Evolutionary conservation across 1,140 invertebrate species (phyloP).

Genomic region (Triops longicaudatus): DNA sequence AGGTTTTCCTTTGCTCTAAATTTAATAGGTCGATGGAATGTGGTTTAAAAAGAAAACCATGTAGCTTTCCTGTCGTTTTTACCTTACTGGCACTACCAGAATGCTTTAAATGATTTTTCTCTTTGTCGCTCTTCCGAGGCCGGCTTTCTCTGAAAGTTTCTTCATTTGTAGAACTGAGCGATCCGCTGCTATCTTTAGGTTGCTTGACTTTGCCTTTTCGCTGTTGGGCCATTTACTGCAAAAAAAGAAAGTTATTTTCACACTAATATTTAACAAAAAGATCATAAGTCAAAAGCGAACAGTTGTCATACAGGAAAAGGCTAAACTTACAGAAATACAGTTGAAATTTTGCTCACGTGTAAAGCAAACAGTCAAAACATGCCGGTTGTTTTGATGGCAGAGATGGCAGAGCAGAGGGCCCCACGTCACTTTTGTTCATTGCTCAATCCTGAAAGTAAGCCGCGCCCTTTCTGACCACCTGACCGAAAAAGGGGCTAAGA

Average conservation of each 20-base stretch:
- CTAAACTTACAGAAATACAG: too few species aligned
- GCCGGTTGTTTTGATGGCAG: too few species aligned
- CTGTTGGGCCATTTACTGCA: background rate
- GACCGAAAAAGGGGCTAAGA: too few species aligned
- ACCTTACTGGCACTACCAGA: background rate
- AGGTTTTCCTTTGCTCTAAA: background rate
- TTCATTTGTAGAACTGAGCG: background rate
- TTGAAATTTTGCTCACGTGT: too few species aligned
- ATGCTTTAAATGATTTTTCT: background rate
- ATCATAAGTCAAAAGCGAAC: too few species aligned
- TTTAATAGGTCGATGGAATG: background rate
- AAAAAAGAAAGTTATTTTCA: background rate
- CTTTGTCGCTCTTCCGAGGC: background rate
- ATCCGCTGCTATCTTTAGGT: background rate
- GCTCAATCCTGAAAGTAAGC: too few species aligned
- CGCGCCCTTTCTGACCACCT: too few species aligned
- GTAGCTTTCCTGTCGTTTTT: background rate
- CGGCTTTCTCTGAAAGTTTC: background rate
- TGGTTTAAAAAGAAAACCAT: background rate
- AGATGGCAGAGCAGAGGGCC: too few species aligned
- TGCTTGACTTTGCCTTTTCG: background rate
- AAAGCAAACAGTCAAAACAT: too few species aligned
- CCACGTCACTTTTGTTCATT: too few species aligned
- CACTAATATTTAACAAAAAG: too few species aligned
- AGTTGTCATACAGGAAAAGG: too few species aligned